Conservation (phyloP, 2,888 invertebrate species). For the Stenodema calcarata region DNA sequence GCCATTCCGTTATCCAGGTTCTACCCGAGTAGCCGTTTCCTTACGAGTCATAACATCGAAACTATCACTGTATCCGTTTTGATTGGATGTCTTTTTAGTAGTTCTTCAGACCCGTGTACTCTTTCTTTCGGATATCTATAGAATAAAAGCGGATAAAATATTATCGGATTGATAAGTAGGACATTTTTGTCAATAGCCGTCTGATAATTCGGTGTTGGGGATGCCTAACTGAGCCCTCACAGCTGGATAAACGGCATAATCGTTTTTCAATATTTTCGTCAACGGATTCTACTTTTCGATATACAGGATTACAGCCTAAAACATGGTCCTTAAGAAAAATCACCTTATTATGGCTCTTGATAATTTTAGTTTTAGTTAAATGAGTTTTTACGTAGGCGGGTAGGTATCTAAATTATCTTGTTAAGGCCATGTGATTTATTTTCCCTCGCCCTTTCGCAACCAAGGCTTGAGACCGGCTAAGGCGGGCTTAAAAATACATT, state of each 20-base stretch:
- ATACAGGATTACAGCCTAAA: too few relatives aligned
- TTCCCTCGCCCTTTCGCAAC: too few relatives aligned
- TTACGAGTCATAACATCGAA: background rate
- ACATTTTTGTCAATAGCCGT: background rate
- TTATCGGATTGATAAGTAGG: background rate
- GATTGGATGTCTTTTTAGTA: background rate
- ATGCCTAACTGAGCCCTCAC: background rate
- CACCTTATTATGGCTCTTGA: too few relatives aligned
- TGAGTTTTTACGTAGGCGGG: too few relatives aligned
- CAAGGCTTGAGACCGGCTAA: too few relatives aligned
- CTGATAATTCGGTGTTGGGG: background rate
- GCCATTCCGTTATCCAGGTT: background rate
- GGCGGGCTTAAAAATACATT: too few relatives aligned
- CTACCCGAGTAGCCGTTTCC: background rate
- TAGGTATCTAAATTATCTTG: too few relatives aligned
- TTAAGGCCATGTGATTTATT: too few relatives aligned
- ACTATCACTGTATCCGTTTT: background rate
- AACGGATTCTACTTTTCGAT: too few relatives aligned
- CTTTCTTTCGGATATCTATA: background rate
- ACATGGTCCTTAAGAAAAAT: too few relatives aligned
- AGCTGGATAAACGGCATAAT: background rate
- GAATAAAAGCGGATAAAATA: background rate
- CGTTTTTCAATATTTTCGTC: background rate
- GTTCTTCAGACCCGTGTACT: background rate
- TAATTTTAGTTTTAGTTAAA: too few relatives aligned